phyloP scores from a whole-genome alignment of 2,797 vertebrate genomes.

The Pangasius djambal region DNA sequence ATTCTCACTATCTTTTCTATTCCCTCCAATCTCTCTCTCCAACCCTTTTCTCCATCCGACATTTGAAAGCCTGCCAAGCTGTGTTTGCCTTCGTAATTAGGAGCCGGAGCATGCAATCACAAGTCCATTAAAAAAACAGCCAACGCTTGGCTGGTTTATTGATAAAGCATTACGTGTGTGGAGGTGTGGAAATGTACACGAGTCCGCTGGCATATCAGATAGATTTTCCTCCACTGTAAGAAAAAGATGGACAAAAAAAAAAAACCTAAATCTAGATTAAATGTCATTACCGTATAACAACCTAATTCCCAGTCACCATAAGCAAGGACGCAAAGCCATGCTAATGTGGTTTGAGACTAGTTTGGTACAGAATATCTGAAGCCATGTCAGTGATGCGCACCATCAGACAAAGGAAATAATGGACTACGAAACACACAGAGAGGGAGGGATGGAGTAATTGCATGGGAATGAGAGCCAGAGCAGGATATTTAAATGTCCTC shows the following conservation, averaged over 20 bases:
- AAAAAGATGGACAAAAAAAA: conserved; percentile 44
- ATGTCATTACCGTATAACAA: conserved; percentile 72
- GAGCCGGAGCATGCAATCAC: conserved; percentile 73
- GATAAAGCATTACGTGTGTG: conserved; percentile 81
- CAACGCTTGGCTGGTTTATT: conserved; percentile 80
- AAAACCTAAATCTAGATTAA: conserved; percentile 67
- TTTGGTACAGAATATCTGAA: conserved; percentile 39
- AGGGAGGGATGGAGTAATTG: conserved; percentile 60
- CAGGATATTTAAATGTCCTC: conserved; percentile 71
- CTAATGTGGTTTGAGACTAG: conserved; percentile 54
- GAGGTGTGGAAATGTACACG: conserved; percentile 66
- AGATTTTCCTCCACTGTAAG: conserved; percentile 60
- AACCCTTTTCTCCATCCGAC: conserved; percentile 47
- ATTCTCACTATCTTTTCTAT: conserved; percentile 43
- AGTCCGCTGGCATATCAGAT: conserved; percentile 70
- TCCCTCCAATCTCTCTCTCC: conserved; percentile 56
- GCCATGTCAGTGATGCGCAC: conserved; percentile 36
- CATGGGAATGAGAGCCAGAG: conserved; percentile 44
- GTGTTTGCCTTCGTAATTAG: conserved; percentile 79
- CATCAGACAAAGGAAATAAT: conserved; percentile 66
- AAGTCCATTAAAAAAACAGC: conserved; percentile 83
- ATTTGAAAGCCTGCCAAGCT: conserved; percentile 73
- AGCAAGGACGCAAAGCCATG: conserved; percentile 59
- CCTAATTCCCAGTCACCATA: conserved; percentile 63
- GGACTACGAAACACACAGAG: conserved; percentile 48